Base-by-base conservation (phyloP, 2,797 vertebrate species). In the Protosalanx chinensis region DNA sequence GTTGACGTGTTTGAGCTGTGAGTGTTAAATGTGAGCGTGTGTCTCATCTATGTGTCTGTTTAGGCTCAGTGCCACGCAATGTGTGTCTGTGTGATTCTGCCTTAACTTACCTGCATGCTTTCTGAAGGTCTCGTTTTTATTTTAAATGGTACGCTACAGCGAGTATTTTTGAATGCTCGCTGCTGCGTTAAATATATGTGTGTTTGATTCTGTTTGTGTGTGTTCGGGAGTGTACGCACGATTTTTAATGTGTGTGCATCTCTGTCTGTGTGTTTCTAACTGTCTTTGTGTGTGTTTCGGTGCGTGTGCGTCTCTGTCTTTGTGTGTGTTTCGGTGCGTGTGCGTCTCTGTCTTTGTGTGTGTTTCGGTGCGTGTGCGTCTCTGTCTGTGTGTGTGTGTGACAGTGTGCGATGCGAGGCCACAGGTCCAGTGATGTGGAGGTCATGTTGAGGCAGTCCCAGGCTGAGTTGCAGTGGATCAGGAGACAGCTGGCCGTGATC, bases 401-500 rank as follows among this genome's bases (percentile, higher is more conserved):
- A 78, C 72, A 32, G 30, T 71, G 72, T 37, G 80, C 12, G 81
- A 91, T 93, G 89, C 77, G 86, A 79, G 87, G 89, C 80, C 90
- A 90, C 76, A 89, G 83, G 72, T 87, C 88, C 1, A 76, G 71
- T 0, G 66, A 91, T 23, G 64, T 82, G 0, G 91, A 93, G 72
- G 85, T 88, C 79, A 76, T 92, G 63, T 89, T 94, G 73, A 91
- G 80, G 60, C 90, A 88, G 73, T 91, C 93, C 70, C 93, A 92
- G 85, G 82, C 88, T 30, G 93, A 94, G 83, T 85, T 94, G 67
- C 81, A 93, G 74, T 92, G 93, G 92, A 93, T 94, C 32, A 92
- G 92, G 88, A 91, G 91, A 70, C 92, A 93, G 79, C 78, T 93
- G 77, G 91, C 90, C 68, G 82, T 92, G 76, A 89, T 93, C 65